These are phyloP conservation scores for Thymelicus lineola DNA, from an alignment of 2,888 invertebrate genomes.

Conservation along the genomic window DNA sequence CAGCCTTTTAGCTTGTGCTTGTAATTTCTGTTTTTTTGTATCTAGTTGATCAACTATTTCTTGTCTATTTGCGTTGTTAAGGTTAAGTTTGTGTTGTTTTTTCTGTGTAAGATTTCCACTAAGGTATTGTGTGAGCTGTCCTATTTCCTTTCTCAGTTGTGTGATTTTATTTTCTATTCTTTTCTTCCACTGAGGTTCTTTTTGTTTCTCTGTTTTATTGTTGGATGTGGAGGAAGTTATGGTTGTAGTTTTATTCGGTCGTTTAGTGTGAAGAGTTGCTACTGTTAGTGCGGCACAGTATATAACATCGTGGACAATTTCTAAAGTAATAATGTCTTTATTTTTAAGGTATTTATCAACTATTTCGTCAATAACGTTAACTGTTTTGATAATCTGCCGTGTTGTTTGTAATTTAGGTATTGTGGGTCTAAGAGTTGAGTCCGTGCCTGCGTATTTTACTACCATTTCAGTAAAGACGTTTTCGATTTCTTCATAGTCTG, in stretches of 20 bases:
- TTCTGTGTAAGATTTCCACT: conserved; percentile 7
- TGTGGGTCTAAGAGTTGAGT: conserved; percentile 19
- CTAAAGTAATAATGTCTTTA: background rate
- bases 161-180: background rate
- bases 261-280: background rate
- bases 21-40: too few relatives aligned
- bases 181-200: conserved; percentile 7
- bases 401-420: conserved; percentile 17
- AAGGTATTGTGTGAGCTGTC: background rate
- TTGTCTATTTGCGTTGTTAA: background rate
- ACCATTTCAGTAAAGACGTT: conserved; percentile 21
- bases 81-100: conserved; percentile 10
- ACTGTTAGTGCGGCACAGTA: conserved; percentile 15
- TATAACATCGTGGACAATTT: conserved; percentile 9
- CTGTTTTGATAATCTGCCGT: background rate
- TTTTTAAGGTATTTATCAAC: background rate
- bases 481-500: background rate
- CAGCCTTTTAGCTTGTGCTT: conserved; percentile 24
- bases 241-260: background rate
- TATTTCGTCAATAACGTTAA: conserved; percentile 7
- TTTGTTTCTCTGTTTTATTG: background rate
- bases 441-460: conserved; percentile 28
- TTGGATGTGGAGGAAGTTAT: background rate
- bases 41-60: conserved; percentile 21
- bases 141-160: background rate